Base-by-base conservation (phyloP, 2,113 vertebrate genomes). In the Rissa tridactyla region DNA sequence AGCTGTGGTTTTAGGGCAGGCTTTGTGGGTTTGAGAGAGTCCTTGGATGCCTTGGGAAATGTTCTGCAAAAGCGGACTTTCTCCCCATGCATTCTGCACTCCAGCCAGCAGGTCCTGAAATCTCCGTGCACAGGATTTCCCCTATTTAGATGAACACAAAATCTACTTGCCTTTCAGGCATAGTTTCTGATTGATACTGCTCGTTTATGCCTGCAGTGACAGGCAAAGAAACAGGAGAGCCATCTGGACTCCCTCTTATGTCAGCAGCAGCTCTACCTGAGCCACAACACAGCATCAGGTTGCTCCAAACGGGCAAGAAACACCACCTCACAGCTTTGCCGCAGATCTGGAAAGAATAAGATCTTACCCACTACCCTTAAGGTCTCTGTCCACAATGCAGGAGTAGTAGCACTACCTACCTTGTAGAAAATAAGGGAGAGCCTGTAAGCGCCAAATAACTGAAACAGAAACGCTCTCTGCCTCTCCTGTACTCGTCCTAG, bases 41-140 rank as follows among this genome's bases (percentile, higher is more conserved):
- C 96, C 95, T 96, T 96, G 97, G 97, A 97, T 95, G 84, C 96
- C 96, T 96, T 95, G 92, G 97, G 95, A 96, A 97, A 96, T 0
- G 1, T 95, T 97, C 97, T 94, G 95, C 90, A 97, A 96, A 97
- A 97, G 87, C 69, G 0, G 7, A 22, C 87, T 93, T 95, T 82
- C 68, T 91, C 79, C 80, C 91, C 89, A 38, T 70, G 75, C 75
- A 46, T 78, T 96, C 79, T 90, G 65, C 83, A 55, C 95, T 94
- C 84, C 94, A 92, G 92, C 75, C 84, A 85, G 71, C 71, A 93
- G 94, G 95, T 92, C 95, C 95, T 95, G 94, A 96, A 96, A 92
- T 91, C 94, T 95, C 94, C 6, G 15, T 83, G 87, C 71, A 78
- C 32, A 82, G 87, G 83, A 89, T 92, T 91, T 94, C 93, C 78